phyloP scores from a whole-genome alignment of 1,140 invertebrate genomes.

The Drosophila chauvacae region DNA sequence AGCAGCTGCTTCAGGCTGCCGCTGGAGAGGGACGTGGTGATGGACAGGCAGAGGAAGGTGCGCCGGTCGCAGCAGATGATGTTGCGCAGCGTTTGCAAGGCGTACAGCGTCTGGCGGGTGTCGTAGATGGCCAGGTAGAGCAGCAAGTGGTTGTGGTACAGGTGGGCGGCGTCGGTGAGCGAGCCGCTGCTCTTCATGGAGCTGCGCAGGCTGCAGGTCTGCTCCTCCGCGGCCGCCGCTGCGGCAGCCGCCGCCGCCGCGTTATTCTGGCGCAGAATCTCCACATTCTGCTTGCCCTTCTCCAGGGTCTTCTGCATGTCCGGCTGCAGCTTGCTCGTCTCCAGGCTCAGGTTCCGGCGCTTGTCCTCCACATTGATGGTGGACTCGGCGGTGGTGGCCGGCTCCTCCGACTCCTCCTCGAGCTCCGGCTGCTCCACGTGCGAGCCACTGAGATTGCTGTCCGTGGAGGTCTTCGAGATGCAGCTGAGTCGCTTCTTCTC shows the following conservation, averaged over 20 bases:
- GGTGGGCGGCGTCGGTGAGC: slow-evolving; percentile 86
- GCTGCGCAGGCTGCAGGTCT: slow-evolving; percentile 59
- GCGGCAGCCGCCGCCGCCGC: slow-evolving; percentile 62
- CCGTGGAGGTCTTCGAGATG: slow-evolving; percentile 81
- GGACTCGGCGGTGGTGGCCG: slow-evolving; percentile 31
- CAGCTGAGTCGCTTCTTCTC: slow-evolving; percentile 82
- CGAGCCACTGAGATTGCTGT: slow-evolving; percentile 74
- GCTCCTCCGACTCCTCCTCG: slow-evolving; percentile 41
- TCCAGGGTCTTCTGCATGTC: slow-evolving; percentile 78
- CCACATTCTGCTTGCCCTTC: slow-evolving; percentile 83
- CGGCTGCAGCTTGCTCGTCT: slow-evolving; percentile 70
- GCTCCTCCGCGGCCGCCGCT: slow-evolving; percentile 45
- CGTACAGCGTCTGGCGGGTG: slow-evolving; percentile 90
- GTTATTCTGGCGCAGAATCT: slow-evolving; percentile 77
- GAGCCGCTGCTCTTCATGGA: slow-evolving; percentile 72
- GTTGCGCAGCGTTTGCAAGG: slow-evolving; percentile 90
- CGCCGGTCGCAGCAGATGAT: slow-evolving; percentile 90
- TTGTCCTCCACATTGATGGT: slow-evolving; percentile 84
- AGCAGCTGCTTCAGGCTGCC: slow-evolving; percentile 86
- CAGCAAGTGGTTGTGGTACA: slow-evolving; percentile 93
- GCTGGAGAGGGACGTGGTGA: slow-evolving; percentile 88
- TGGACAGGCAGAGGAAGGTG: slow-evolving; percentile 89
- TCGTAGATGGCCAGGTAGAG: slow-evolving; percentile 94
- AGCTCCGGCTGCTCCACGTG: slow-evolving; percentile 45
- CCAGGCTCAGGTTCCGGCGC: slow-evolving; percentile 77